Percentiles rank a stretch among this genome's conserved stretches.
Evolutionary conservation across 2,113 vertebrate species (phyloP).

Genomic region (pig (Sus scrofa)): T2T-Sscrofa CM000830.6:115649501-115650000

Average conservation of each 20-base stretch:
- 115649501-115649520: not conserved
- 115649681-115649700: conserved; percentile 81
- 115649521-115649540: not conserved
- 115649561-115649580: conserved; percentile 65
- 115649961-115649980: conserved; percentile 11
- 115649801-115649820: not conserved
- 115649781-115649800: not conserved
- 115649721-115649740: conserved; percentile 59
- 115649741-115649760: conserved; percentile 35
- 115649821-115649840: not conserved
- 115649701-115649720: conserved; percentile 77
- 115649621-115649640: conserved; percentile 78
- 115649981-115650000: not conserved
- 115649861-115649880: not conserved
- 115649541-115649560: not conserved
- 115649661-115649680: conserved; percentile 64
- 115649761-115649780: not conserved
- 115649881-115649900: not conserved
- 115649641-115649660: conserved; percentile 77
- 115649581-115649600: conserved; percentile 51
- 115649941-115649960: not conserved
- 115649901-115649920: not conserved
- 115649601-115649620: conserved; percentile 82
- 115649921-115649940: not conserved
- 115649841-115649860: not conserved